Evolutionary conservation across 2,113 vertebrate species (phyloP).

Genomic region (Pseudorectes ferrugineus): DNA sequence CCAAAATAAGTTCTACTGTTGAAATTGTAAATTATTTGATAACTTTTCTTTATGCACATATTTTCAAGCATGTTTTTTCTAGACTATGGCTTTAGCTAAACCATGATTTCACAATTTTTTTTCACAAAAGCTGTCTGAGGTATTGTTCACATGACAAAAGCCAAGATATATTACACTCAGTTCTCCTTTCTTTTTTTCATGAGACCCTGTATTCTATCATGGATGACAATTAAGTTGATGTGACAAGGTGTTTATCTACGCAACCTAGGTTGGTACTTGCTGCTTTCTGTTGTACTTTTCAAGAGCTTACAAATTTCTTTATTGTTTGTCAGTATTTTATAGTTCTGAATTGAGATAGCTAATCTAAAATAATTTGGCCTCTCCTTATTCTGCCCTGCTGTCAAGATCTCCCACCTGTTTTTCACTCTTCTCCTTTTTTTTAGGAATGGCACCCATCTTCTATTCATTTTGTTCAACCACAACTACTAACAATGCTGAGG

Average conservation of each 20-base stretch:
- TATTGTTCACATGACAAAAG: not conserved
- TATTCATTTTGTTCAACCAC: not conserved
- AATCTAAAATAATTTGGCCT: not conserved
- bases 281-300: not conserved
- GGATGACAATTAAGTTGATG: not conserved
- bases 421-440: not conserved
- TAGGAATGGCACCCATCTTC: not conserved
- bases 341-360: not conserved
- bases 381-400: not conserved
- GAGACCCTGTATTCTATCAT: not conserved
- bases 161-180: not conserved
- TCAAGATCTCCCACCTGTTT: not conserved
- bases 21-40: not conserved
- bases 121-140: not conserved
- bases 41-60: not conserved
- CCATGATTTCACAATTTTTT: not conserved
- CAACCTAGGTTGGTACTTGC: not conserved
- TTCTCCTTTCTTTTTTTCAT: not conserved
- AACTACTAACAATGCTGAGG: not conserved
- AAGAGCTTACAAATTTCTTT: not conserved
- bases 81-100: not conserved
- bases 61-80: not conserved
- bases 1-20: not conserved
- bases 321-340: not conserved
- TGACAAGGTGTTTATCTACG: not conserved